Conservation (phyloP, 2,888 invertebrate genomes). For the Idaea biselata region DNA sequence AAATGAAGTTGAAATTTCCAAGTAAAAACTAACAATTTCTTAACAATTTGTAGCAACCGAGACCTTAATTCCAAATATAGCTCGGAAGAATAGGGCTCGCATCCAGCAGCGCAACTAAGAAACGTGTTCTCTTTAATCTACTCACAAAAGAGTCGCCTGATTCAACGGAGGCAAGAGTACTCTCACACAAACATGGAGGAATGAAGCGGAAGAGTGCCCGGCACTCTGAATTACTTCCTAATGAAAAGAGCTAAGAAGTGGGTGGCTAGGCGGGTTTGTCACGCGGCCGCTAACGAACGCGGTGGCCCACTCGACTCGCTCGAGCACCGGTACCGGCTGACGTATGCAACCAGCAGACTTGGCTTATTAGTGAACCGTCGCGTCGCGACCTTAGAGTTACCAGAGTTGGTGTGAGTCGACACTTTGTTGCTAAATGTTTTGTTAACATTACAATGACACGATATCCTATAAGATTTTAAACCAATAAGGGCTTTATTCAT, state of each 20-base stretch:
- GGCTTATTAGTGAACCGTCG: slow-evolving; percentile 48
- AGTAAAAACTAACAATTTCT: slow-evolving; percentile 22
- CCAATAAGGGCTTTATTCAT: no score
- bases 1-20: not conserved
- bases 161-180: slow-evolving; percentile 70
- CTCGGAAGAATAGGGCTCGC: slow-evolving; percentile 51
- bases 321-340: slow-evolving; percentile 46
- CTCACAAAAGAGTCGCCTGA: slow-evolving; percentile 79
- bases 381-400: slow-evolving; percentile 16
- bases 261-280: slow-evolving; percentile 61
- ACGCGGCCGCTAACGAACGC: slow-evolving; percentile 76
- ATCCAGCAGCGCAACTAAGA: slow-evolving; percentile 54
- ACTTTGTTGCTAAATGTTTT: not conserved
- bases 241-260: slow-evolving; percentile 77
- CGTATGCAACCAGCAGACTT: slow-evolving; percentile 39
- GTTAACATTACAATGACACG: no score
- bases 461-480: no score
- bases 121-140: slow-evolving; percentile 77
- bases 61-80: slow-evolving; percentile 70
- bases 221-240: slow-evolving; percentile 79
- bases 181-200: slow-evolving; percentile 73
- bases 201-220: slow-evolving; percentile 77
- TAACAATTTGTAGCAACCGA: slow-evolving; percentile 40
- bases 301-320: slow-evolving; percentile 61
- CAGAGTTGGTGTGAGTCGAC: slow-evolving; percentile 8